phyloP scores from a whole-genome alignment of 2,113 vertebrate genomes.

The Nyctereutes procyonoides region DNA sequence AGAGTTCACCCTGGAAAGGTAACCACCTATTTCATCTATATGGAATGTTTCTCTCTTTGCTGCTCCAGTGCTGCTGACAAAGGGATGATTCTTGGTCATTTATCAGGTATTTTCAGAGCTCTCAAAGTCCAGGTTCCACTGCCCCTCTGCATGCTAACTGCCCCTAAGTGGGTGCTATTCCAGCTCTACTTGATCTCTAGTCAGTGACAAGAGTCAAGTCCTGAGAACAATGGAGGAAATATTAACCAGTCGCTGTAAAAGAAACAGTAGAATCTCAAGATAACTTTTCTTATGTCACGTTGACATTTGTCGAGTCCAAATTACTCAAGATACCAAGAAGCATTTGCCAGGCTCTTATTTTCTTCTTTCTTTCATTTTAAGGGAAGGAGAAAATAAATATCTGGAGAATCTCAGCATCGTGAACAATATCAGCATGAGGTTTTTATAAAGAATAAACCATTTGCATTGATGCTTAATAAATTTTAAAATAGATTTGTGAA shows the following conservation, averaged over 20 bases:
- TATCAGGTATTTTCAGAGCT: conserved; percentile 40
- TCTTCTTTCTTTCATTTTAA: conserved; percentile 62
- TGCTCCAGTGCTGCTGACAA: neutral
- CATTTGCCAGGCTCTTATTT: conserved; percentile 65
- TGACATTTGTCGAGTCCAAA: conserved; percentile 71
- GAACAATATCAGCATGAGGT: conserved; percentile 49
- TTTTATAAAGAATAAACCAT: conserved; percentile 68
- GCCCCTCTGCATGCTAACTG: conserved; percentile 37
- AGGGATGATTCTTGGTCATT: conserved; percentile 19
- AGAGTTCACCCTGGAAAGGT: neutral
- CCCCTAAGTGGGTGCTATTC: conserved; percentile 27
- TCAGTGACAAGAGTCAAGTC: conserved; percentile 53
- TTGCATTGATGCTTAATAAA: conserved; percentile 61
- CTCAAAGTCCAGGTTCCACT: conserved; percentile 10
- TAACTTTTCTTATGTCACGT: conserved; percentile 68
- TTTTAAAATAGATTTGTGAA: conserved; percentile 71
- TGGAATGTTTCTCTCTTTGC: neutral
- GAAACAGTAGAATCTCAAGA: conserved; percentile 64
- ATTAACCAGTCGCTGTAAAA: conserved; percentile 64
- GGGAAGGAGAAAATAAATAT: conserved; percentile 67
- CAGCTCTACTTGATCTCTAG: conserved; percentile 36
- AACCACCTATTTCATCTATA: neutral
- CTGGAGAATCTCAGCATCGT: conserved; percentile 51
- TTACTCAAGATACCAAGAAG: conserved; percentile 67
- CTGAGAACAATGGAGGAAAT: conserved; percentile 53